phyloP scores from a whole-genome alignment of 2,113 vertebrate species.

The Hippoglossus stenolepis region DNA sequence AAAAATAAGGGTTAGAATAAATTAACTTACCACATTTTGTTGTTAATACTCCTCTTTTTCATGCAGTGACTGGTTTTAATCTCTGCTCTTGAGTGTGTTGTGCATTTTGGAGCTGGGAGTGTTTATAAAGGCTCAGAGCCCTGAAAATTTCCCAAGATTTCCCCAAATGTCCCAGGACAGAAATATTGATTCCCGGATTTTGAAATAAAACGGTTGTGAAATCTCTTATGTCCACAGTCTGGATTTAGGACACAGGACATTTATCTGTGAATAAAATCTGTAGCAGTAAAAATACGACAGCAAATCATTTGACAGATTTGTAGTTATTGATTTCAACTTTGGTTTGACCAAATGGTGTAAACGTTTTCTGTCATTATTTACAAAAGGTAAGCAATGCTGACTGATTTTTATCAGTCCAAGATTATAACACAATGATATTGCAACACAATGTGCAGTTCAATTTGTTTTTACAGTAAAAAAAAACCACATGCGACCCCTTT shows the following conservation, averaged over 20 bases:
- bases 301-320: not conserved
- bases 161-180: not conserved
- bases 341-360: not conserved
- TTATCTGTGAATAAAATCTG: not conserved
- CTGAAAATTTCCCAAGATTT: conserved; percentile 22
- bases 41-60: not conserved
- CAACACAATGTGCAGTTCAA: not conserved
- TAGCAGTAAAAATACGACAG: not conserved
- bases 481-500: not conserved
- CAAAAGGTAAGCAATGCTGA: conserved; percentile 21
- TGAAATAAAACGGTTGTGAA: conserved; percentile 39
- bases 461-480: not conserved
- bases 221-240: conserved; percentile 16
- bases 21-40: conserved; percentile 62
- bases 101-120: not conserved
- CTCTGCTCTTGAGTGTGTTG: not conserved
- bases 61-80: not conserved
- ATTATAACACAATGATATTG: not conserved
- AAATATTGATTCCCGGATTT: conserved; percentile 6
- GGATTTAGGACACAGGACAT: not conserved
- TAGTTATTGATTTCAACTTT: not conserved
- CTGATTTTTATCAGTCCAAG: not conserved
- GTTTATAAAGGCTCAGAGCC: conserved; percentile 62
- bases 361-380: not conserved
- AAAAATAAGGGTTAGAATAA: conserved; percentile 9